Evolutionary conservation across 2,797 vertebrate genomes (phyloP).

Genomic region (Pseudocheirus occidentalis): DNA sequence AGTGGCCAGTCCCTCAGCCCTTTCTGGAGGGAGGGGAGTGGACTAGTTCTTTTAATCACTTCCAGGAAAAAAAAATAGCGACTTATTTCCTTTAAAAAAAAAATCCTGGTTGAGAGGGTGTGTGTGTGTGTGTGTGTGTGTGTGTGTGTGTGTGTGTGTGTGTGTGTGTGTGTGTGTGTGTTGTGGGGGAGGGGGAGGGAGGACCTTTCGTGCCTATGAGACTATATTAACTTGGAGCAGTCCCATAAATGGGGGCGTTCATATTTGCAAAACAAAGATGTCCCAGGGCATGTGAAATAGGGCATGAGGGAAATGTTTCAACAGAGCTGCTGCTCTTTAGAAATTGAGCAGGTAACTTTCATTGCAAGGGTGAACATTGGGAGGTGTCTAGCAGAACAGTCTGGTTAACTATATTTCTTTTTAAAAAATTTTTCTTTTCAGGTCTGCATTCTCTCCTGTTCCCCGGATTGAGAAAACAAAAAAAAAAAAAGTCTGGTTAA

Average conservation of each 20-base stretch:
- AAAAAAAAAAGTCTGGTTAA: neutral
- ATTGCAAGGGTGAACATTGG: conserved; percentile 33
- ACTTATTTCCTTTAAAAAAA: neutral
- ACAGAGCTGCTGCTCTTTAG: conserved; percentile 46
- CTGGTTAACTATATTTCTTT: conserved; percentile 25
- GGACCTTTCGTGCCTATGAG: neutral
- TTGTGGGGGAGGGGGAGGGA: neutral
- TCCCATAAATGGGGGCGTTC: conserved; percentile 49
- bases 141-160: too few relatives aligned
- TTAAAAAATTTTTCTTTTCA: conserved; percentile 17
- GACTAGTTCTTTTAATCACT: neutral
- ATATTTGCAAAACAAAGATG: conserved; percentile 56
- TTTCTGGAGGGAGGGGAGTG: neutral
- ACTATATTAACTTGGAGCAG: neutral
- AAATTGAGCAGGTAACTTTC: conserved; percentile 37
- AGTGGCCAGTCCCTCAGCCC: neutral
- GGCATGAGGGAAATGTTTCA: conserved; percentile 32
- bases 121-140: too few relatives aligned
- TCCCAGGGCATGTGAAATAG: conserved; percentile 60
- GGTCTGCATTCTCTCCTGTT: neutral
- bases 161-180: too few relatives aligned
- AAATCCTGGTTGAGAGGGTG: neutral
- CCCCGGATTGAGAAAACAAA: neutral
- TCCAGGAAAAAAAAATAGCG: neutral
- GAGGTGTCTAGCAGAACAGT: conserved; percentile 34